Evolutionary conservation across 2,797 vertebrate genomes (phyloP).

Genomic region (Xiphorhynchus erythropygius): DNA sequence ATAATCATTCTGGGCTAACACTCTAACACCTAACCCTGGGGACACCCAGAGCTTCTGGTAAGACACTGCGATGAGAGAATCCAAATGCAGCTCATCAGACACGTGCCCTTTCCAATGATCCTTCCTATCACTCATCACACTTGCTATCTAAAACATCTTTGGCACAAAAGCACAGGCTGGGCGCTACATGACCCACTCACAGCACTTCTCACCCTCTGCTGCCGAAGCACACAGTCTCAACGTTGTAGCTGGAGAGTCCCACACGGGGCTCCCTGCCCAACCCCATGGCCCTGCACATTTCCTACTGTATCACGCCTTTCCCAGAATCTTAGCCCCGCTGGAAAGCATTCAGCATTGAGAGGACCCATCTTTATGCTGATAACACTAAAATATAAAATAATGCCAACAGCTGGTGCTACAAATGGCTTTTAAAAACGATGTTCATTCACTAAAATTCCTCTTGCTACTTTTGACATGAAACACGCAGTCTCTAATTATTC

Average conservation of each 20-base stretch:
- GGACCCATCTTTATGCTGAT: conserved; percentile 83
- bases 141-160: conserved; percentile 1
- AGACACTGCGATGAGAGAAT: background rate
- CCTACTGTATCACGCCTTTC: conserved; percentile 13
- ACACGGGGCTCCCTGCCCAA: fast-evolving
- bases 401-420: conserved; percentile 86
- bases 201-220: background rate
- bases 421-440: conserved; percentile 88
- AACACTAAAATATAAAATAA: conserved; percentile 87
- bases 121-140: background rate
- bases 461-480: conserved; percentile 87
- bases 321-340: conserved; percentile 74
- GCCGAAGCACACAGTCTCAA: background rate
- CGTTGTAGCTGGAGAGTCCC: background rate
- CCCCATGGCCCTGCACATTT: background rate
- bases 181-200: background rate
- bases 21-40: conserved; percentile 20
- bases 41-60: background rate
- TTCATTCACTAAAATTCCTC: conserved; percentile 86
- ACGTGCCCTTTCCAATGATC: background rate
- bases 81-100: conserved; percentile 14
- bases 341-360: conserved; percentile 77
- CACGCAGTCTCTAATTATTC: conserved; percentile 88
- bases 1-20: conserved; percentile 18
- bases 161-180: conserved; percentile 7